These are phyloP conservation scores for Cacatua alba DNA, from an alignment of 2,113 vertebrate species.

Conservation along the genomic window DNA sequence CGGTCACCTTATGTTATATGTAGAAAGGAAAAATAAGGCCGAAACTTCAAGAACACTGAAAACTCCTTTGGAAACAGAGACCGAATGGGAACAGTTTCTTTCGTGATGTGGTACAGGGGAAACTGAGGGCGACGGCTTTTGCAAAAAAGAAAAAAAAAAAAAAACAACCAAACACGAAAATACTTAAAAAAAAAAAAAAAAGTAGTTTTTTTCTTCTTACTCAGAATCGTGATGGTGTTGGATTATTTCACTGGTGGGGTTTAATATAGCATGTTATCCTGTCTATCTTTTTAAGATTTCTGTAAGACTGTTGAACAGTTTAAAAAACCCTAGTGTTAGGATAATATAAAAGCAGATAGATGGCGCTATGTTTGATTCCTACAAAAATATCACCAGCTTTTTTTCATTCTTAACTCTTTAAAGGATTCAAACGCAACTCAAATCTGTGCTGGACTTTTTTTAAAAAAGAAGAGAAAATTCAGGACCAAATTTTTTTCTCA, in stretches of 20 bases:
- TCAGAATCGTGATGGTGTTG: conserved; percentile 91
- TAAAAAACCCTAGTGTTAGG: conserved; percentile 86
- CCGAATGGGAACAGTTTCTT: conserved; percentile 76
- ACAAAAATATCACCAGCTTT: conserved; percentile 96
- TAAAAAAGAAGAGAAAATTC: conserved; percentile 82
- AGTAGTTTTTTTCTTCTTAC: conserved; percentile 81
- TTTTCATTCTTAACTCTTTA: conserved; percentile 95
- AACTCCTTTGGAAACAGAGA: conserved; percentile 70
- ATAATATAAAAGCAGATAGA: conserved; percentile 92
- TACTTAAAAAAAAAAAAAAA: not conserved
- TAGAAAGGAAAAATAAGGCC: conserved; percentile 70
- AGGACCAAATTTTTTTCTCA: conserved; percentile 97
- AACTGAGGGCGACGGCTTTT: conserved; percentile 69
- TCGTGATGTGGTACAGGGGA: conserved; percentile 83
- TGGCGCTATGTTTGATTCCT: conserved; percentile 98
- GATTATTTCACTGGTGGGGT: conserved; percentile 90
- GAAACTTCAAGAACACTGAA: conserved; percentile 79
- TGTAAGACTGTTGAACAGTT: conserved; percentile 97
- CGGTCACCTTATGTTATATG: conserved; percentile 76
- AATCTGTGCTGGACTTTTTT: conserved; percentile 97
- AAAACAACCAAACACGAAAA: not conserved
- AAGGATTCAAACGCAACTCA: conserved; percentile 98
- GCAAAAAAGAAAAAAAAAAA: not conserved
- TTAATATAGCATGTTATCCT: conserved; percentile 94
- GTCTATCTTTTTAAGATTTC: conserved; percentile 94